Evolutionary conservation across 2,888 invertebrate species (phyloP).

Genomic region (Agrotis segetum): DNA sequence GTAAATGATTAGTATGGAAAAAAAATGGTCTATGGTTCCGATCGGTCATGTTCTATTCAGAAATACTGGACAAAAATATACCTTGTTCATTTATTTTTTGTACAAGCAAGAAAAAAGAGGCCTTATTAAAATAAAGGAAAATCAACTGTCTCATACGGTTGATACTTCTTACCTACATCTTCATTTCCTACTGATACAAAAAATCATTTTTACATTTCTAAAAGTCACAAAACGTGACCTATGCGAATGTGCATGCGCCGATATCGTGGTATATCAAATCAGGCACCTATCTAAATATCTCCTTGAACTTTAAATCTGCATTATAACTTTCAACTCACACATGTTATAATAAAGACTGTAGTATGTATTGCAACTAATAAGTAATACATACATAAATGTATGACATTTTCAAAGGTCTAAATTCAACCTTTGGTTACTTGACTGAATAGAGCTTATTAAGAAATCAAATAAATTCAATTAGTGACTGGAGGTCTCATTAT

Average conservation of each 20-base stretch:
- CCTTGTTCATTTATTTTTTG: no score
- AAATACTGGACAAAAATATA: no score
- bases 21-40: no score
- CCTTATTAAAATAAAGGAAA: no score
- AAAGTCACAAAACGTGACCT: slow-evolving; percentile 2
- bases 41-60: no score
- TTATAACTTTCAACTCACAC: slow-evolving; percentile 34
- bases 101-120: no score
- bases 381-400: neutral
- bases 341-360: slow-evolving; percentile 7
- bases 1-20: no score
- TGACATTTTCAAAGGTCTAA: neutral
- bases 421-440: neutral
- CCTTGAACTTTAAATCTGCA: slow-evolving; percentile 53
- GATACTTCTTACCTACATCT: no score
- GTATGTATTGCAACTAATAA: neutral
- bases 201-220: neutral
- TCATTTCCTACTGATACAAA: neutral
- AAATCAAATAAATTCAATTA: neutral
- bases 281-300: slow-evolving; percentile 25
- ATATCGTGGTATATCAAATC: slow-evolving; percentile 27
- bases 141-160: no score
- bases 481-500: neutral
- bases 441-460: neutral
- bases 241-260: neutral